phyloP scores from a whole-genome alignment of 2,113 vertebrate species.

The Alexandromys fortis region DNA sequence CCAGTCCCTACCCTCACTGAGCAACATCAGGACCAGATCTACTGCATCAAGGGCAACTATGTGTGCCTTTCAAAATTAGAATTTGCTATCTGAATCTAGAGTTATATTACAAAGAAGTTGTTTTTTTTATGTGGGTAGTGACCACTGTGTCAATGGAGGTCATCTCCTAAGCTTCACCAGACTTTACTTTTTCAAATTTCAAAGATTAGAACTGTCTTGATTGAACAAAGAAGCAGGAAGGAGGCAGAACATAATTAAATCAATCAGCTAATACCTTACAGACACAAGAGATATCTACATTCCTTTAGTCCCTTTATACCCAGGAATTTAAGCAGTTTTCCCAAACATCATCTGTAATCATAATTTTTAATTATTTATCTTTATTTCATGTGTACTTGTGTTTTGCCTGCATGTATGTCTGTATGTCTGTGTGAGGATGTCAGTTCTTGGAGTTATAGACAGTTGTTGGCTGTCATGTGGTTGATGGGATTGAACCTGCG shows the following conservation, averaged over 20 bases:
- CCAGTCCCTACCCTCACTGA: not conserved
- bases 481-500: no score
- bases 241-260: not conserved
- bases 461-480: no score
- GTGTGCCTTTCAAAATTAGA: slow-evolving; percentile 41
- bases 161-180: slow-evolving; percentile 8
- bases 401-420: no score
- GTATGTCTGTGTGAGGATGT: no score
- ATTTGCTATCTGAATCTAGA: slow-evolving; percentile 34
- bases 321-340: slow-evolving; percentile 17
- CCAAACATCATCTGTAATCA: not conserved
- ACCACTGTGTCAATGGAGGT: slow-evolving; percentile 33
- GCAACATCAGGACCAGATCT: not conserved
- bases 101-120: slow-evolving; percentile 5
- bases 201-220: not conserved
- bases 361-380: not conserved
- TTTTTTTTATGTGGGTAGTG: not conserved
- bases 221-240: not conserved
- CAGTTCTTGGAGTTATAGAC: no score
- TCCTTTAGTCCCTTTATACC: not conserved
- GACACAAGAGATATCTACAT: not conserved
- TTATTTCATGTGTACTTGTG: no score
- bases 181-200: slow-evolving; percentile 39
- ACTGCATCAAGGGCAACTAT: not conserved
- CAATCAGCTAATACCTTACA: not conserved